Conservation (phyloP, 2,113 vertebrate species). For the Pterocles orientalis region DNA sequence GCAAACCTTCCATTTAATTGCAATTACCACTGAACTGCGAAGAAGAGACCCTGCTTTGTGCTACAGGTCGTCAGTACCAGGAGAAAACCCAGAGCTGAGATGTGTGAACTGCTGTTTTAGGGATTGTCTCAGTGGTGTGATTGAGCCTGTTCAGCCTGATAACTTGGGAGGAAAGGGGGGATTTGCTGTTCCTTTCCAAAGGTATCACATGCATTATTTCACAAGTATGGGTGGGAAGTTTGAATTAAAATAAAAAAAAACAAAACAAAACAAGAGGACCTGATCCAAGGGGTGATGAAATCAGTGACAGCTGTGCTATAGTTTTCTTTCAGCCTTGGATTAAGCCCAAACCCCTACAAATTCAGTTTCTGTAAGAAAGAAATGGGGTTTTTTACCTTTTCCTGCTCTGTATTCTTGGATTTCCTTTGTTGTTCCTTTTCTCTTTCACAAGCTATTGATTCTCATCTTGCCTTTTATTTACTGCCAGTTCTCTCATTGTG, state of each 20-base stretch:
- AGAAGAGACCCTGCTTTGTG: neutral
- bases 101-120: neutral
- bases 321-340: neutral
- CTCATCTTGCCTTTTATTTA: conserved; percentile 38
- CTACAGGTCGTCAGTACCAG: neutral
- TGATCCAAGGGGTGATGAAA: neutral
- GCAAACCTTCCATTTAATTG: conserved; percentile 35
- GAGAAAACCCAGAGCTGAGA: neutral
- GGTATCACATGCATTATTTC: neutral
- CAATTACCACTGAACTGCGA: neutral
- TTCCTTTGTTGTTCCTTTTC: conserved; percentile 25
- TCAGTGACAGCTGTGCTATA: neutral
- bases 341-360: neutral
- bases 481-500: conserved; percentile 1
- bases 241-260: neutral
- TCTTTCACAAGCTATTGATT: conserved; percentile 24
- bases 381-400: neutral
- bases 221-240: neutral
- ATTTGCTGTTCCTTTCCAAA: neutral
- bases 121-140: neutral
- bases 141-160: neutral
- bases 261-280: neutral
- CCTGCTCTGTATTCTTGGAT: neutral
- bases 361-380: neutral
- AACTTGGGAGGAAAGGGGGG: neutral